Base-by-base conservation (phyloP, 2,797 vertebrate genomes). In the Tenualosa ilisha region DNA sequence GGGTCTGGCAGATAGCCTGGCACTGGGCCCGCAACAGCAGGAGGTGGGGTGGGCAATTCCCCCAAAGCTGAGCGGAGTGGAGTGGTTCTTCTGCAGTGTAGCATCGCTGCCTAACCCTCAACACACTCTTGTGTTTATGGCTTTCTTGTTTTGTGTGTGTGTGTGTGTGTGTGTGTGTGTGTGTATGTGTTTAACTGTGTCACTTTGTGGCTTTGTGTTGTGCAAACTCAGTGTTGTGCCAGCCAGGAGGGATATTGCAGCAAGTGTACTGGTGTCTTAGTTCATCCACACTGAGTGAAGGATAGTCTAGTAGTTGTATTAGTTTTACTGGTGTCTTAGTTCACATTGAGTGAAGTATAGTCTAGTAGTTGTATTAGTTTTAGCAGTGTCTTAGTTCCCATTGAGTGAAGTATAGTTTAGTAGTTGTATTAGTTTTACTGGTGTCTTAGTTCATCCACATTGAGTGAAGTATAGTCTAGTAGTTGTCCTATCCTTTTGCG, bases 1-100 rank as follows among this genome's bases (percentile, higher is more conserved):
- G 17, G 72, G 15, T 40, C 65, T 22, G 65, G 83, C 88, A 88
- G 86, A 88, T 86, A 75, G 61, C 83, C 81, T 88, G 87, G 89
- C 86, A 51, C 7, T 6, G 84, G 63, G 61, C 83, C 81, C 87
- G 87, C 87, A n/a, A 12, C 37, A 22, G 8, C n/a, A 63, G n/a
- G 59, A 63, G 59, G 59, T 63, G 59, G 59, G 0, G 59, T 24
- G 72, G 37, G 72, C 20, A 46, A 43, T 22, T 43, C 72, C 72
- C 68, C 22, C 50, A 51, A 12, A 51, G 46, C 37, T 6, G 3
- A 75, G 68, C 17, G 4, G 68, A 7, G 37, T 20, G 15, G 46
- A 63, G 59, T 24, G 59, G 11, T 15, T 26, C 26, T 11, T 17
- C 65, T 9, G 6, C 65, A 37, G 7, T 37, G 9, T 12, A 12